A percentile compares a stretch with the other conserved stretches of the same genome.
These are phyloP conservation scores for Phrynosoma blainvillii DNA, from an alignment of 2,113 vertebrate species.

Conservation along the genomic window DNA sequence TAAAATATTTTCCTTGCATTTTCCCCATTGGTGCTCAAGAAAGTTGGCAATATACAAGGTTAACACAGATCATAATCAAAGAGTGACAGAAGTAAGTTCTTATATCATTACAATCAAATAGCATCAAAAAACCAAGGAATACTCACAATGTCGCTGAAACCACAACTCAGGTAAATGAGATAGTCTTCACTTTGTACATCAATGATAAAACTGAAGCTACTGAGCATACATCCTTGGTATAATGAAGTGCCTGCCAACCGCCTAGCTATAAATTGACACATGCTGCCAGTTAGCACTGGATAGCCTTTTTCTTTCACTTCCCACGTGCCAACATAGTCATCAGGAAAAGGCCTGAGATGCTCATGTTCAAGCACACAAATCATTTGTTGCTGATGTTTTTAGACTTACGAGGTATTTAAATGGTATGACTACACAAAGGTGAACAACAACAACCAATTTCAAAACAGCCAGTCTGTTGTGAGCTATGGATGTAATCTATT, in stretches of 20 bases:
- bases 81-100: neutral
- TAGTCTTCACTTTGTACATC: neutral
- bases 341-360: neutral
- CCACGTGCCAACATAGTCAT: slow-evolving; percentile 8
- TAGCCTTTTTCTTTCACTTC: neutral
- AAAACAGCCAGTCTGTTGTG: neutral
- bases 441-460: neutral
- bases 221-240: neutral
- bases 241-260: neutral
- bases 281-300: neutral
- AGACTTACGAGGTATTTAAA: neutral
- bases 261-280: neutral
- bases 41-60: neutral
- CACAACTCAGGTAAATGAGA: neutral
- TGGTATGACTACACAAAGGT: neutral
- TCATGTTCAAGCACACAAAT: neutral
- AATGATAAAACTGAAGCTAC: neutral
- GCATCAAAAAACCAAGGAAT: neutral
- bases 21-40: neutral
- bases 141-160: neutral
- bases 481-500: neutral
- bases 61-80: neutral
- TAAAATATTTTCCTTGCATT: neutral
- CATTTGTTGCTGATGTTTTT: neutral
- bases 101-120: neutral